A percentile compares a stretch with the other conserved stretches of the same genome.
phyloP scores from a whole-genome alignment of 2,888 invertebrate species.

The Caenorhabditis imperialis region DNA sequence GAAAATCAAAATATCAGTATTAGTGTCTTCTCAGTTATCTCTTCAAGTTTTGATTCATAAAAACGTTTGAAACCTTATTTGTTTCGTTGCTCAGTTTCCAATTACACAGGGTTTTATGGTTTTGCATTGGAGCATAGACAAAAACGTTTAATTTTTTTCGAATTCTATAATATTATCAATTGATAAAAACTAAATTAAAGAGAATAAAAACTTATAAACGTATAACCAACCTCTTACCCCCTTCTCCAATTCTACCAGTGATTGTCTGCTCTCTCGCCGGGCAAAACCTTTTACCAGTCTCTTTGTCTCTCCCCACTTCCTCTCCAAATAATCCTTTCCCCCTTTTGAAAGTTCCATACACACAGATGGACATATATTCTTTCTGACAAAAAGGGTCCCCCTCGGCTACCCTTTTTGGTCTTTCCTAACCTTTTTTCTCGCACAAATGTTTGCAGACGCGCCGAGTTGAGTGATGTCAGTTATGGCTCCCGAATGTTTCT shows the following conservation, averaged over 20 bases:
- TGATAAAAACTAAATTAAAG: too few species aligned
- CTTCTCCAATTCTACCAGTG: constrained; percentile 16
- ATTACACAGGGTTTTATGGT: too few species aligned
- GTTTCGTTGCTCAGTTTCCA: too few species aligned
- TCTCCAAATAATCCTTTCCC: constrained; percentile 16
- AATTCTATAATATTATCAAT: too few species aligned
- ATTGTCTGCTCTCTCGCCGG: constrained; percentile 31
- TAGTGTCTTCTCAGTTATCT: too few species aligned
- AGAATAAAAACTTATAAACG: too few species aligned
- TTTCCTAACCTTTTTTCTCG: constrained; percentile 11
- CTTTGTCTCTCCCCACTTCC: constrained; percentile 32
- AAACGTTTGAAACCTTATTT: too few species aligned
- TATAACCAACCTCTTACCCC: too few species aligned
- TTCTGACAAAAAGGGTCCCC: constrained; percentile 14
- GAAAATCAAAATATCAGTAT: too few species aligned
- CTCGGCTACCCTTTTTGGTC: constrained; percentile 25
- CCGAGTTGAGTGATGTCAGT: constrained; percentile 52
- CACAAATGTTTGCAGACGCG: constrained; percentile 42
- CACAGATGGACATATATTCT: constrained; percentile 51
- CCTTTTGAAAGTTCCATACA: constrained; percentile 45
- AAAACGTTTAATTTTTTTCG: too few species aligned
- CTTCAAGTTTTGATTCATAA: too few species aligned
- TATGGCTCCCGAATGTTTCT: constrained; percentile 42
- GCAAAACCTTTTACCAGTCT: constrained; percentile 45
- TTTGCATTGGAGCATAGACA: too few species aligned